A percentile compares a stretch with the other conserved stretches of the same genome.
phyloP scores from a whole-genome alignment of 2,113 vertebrate genomes.

The Bubo blakistoni region DNA sequence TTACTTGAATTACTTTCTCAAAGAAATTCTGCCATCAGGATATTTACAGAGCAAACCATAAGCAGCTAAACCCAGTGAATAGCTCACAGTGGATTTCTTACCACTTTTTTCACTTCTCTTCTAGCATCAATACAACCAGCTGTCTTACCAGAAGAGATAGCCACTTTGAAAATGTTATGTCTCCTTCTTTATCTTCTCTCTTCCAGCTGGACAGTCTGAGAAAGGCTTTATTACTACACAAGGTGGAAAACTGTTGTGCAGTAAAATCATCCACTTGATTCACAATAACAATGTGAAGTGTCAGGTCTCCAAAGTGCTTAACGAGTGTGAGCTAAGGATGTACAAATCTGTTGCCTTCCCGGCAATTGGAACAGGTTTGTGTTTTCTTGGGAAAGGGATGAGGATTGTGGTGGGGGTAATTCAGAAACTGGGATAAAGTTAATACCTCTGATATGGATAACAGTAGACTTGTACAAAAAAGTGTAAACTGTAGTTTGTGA shows the following conservation, averaged over 20 bases:
- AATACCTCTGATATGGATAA: not conserved
- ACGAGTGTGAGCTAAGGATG: conserved; percentile 69
- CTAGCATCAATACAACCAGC: not conserved
- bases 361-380: conserved; percentile 90
- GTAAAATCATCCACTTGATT: conserved; percentile 83
- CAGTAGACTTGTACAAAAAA: not conserved
- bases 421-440: not conserved
- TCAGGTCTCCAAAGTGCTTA: conserved; percentile 70
- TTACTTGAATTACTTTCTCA: not conserved
- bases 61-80: not conserved
- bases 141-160: not conserved
- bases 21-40: not conserved
- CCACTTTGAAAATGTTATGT: not conserved
- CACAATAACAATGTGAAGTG: conserved; percentile 55
- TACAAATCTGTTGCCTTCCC: conserved; percentile 83
- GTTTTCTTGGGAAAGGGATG: not conserved
- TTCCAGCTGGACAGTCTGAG: conserved; percentile 68
- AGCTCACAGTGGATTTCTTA: not conserved
- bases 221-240: conserved; percentile 75
- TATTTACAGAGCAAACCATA: not conserved
- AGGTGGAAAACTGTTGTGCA: conserved; percentile 80
- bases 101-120: not conserved
- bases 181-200: conserved; percentile 4
- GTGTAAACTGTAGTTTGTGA: not conserved
- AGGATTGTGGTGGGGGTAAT: not conserved